These are phyloP conservation scores for Mya arenaria DNA, from an alignment of 1,140 invertebrate species.

Conservation along the genomic window DNA sequence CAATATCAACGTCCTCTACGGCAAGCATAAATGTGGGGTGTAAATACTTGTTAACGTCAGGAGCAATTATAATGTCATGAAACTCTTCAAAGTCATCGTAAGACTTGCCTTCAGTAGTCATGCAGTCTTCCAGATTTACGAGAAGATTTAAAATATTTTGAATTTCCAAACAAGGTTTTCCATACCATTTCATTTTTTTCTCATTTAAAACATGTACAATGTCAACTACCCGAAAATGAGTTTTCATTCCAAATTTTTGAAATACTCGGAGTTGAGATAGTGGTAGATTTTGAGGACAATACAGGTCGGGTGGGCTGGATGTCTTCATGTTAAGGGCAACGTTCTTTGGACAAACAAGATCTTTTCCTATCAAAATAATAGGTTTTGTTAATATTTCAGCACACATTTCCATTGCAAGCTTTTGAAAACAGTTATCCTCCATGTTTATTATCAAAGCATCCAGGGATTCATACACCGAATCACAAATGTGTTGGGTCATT, in stretches of 20 bases:
- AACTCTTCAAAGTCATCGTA: not conserved
- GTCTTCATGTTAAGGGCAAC: slow-evolving; percentile 46
- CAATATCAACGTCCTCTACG: slow-evolving; percentile 56
- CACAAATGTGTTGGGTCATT: too few species aligned
- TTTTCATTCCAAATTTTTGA: slow-evolving; percentile 54
- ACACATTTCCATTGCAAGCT: too few species aligned
- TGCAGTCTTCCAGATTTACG: not conserved
- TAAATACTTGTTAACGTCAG: slow-evolving; percentile 51
- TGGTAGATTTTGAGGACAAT: slow-evolving; percentile 16
- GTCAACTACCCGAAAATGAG: slow-evolving; percentile 26
- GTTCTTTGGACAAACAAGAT: slow-evolving; percentile 44
- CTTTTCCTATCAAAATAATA: slow-evolving; percentile 31
- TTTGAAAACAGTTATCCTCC: too few species aligned
- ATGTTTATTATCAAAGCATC: too few species aligned
- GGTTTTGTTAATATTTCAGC: too few species aligned
- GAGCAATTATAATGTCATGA: slow-evolving; percentile 41
- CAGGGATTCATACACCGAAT: too few species aligned
- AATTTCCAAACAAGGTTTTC: not conserved
- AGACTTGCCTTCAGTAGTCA: not conserved
- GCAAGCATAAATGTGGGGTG: slow-evolving; percentile 40
- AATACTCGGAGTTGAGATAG: slow-evolving; percentile 22
- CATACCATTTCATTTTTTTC: not conserved
- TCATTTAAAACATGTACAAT: slow-evolving; percentile 18
- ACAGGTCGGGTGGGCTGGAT: slow-evolving; percentile 62
- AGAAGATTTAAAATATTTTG: not conserved